phyloP scores from a whole-genome alignment of 64 coral and sea anemone genomes.

The Hydrozoanthus tunicans region DNA sequence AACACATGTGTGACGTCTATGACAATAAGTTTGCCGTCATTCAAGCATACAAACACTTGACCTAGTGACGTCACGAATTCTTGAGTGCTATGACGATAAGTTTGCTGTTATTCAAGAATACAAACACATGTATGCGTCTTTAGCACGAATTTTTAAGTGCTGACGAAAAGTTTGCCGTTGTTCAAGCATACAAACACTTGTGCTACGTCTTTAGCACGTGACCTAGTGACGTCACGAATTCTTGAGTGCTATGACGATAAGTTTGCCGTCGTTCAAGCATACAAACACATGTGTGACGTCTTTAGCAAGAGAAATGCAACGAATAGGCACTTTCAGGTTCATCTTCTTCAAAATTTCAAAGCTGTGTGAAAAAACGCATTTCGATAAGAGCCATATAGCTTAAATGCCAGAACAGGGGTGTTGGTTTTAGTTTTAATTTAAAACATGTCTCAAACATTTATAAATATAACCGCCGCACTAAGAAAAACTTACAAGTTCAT shows the following conservation, averaged over 20 bases:
- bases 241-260: conserved; percentile 68
- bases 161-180: no score
- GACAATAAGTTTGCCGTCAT: no score
- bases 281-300: conserved; percentile 84
- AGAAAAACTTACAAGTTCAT: no score
- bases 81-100: conserved; percentile 72
- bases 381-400: no score
- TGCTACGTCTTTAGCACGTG: conserved; percentile 73
- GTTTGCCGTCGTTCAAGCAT: conserved; percentile 79
- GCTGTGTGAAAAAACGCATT: conserved; percentile 9
- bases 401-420: no score
- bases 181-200: background rate
- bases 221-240: conserved; percentile 12
- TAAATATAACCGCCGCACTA: no score
- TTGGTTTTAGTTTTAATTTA: no score
- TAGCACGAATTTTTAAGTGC: conserved; percentile 26
- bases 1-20: conserved; percentile 82
- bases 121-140: conserved; percentile 84
- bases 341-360: conserved; percentile 76
- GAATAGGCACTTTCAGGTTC: conserved; percentile 62
- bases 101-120: conserved; percentile 75
- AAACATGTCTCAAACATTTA: no score
- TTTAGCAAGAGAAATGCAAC: conserved; percentile 77
- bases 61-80: conserved; percentile 11
- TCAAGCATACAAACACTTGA: background rate